Evolutionary conservation across 2,797 vertebrate genomes (phyloP), one percentile per base, ranked within the genome.

Genomic region (Balearica regulorum): DNA sequence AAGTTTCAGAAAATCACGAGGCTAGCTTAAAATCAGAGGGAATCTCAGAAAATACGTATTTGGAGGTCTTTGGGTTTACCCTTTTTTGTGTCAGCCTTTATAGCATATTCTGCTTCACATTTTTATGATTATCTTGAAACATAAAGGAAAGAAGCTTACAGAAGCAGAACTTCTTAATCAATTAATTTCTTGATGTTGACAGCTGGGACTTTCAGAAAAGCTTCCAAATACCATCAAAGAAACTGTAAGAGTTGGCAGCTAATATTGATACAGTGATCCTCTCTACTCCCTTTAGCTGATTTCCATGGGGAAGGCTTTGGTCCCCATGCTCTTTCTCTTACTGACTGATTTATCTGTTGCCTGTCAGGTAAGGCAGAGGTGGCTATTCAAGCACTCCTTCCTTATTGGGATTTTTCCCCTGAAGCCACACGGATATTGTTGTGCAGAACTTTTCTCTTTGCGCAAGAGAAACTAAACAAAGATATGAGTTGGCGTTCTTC

Each of bases 161-260:
- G 39, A 93, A 83, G 41, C 49, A 86, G 57, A 81, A 29, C 46
- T 89, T 64, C 66, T 90, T 83, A 88, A 60, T 87, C 79, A 91
- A 18, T 86, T 75, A 16, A 39, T 88, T 76, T 82, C 69, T 65
- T 92, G 78, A 53, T 88, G 69, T 53, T 78, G 79, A 62, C 87
- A 91, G n/a, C 62, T 82, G 58, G 19, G 66, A 71, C 76, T 81
- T 82, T 43, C 70, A 84, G 89, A 69, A 91, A 61, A 82, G 22
- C 41, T 94, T 86, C 51, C 89, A 96, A 91, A 91, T 66, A 37
- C 22, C 41, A 77, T 70, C 76, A 83, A 85, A 94, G 84, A 78
- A 90, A 51, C 20, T 16, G 21, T 75, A 43, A 72, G 21, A 65
- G 51, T 17, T 78, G 51, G 28, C 69, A 76, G 53, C 53, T 90